A percentile compares a stretch with the other conserved stretches of the same genome.
phyloP scores from a whole-genome alignment of 2,888 invertebrate species.

The Hirtodrosophila alboralis region DNA sequence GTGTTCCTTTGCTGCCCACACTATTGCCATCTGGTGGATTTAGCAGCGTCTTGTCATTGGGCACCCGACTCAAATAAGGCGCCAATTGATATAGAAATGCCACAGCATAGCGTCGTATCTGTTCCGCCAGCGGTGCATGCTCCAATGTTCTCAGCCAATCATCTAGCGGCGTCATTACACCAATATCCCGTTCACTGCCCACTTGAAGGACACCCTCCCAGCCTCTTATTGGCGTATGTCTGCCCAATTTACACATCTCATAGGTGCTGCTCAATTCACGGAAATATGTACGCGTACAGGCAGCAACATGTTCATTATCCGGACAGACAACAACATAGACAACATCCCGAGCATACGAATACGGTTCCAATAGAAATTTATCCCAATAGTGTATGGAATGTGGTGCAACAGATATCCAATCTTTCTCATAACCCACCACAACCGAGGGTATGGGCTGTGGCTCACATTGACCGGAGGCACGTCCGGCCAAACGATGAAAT shows the following conservation, averaged over 20 bases:
- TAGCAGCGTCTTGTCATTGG: conserved; percentile 89
- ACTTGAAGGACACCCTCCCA: conserved; percentile 95
- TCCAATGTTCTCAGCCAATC: conserved; percentile 95
- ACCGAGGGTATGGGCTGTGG: conserved; percentile 98
- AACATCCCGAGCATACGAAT: conserved; percentile 96
- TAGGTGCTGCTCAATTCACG: conserved; percentile 96
- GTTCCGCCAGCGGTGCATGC: conserved; percentile 91
- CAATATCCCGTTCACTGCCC: conserved; percentile 85
- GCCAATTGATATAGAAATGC: conserved; percentile 90
- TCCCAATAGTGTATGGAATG: conserved; percentile 98
- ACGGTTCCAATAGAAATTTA: conserved; percentile 97
- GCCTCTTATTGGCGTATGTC: conserved; percentile 94
- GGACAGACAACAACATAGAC: conserved; percentile 97
- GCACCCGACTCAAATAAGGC: conserved; percentile 90
- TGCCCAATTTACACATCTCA: conserved; percentile 96
- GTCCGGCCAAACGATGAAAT: conserved; percentile 97
- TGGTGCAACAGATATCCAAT: conserved; percentile 97
- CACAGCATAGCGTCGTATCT: conserved; percentile 94
- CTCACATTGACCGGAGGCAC: conserved; percentile 97
- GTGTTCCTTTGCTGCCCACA: too few species aligned
- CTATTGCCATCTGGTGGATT: conserved; percentile 86
- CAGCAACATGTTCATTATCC: conserved; percentile 93
- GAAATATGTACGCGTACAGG: conserved; percentile 93
- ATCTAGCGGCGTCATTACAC: conserved; percentile 88
- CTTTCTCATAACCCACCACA: conserved; percentile 96